Base-by-base conservation (phyloP, 2,888 invertebrate species). In the Ectemnius cavifrons region DNA sequence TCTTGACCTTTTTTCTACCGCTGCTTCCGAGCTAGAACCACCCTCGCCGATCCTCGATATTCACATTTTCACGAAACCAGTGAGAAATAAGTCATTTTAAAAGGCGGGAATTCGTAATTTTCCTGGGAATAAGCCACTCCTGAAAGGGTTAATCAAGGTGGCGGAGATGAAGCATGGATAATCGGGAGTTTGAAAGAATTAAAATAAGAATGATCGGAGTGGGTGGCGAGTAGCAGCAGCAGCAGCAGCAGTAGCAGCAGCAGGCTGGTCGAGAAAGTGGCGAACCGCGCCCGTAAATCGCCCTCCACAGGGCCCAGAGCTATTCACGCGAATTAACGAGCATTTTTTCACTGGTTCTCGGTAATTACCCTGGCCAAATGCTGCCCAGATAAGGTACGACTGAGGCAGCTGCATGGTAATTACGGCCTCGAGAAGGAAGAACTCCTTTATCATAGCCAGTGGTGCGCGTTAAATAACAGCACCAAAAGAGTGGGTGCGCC, bases 281-380 rank as follows among this genome's bases (percentile, higher is more conserved):
- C 14, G 49, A 37, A 63, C 65, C 62, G 16, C 75, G 20, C 49
- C 20, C 60, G 23, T 65, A 62, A 71, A 75, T 65, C 67, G 63
- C 58, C 23, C 18, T 56, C 65, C 49, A 8, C 13, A 13, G 20
- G 16, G 5, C 47, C 46, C 37, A 4, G 37, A 37, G 37, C 37
- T 37, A 37, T 37, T 37, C 18, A 37, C 52, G 69, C 57, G 52
- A 68, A 63, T 75, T 77, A 69, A 52, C 71, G 56, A 65, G 64
- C 61, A 67, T 72, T 72, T 75, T 72, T 64, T 69, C 37, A 66
- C 66, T 52, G 58, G 59, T 72, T 69, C 69, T 2, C 58, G 20
- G 66, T 75, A 75, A 75, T 69, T 69, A 67, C 49, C 56, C 63
- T 52, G 45, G 47, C 28, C 60, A 46, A 61, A 67, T 27, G 67